These are phyloP conservation scores for Pseudomyrmex concolor DNA, from an alignment of 1,140 invertebrate species.

Conservation along the genomic window DNA sequence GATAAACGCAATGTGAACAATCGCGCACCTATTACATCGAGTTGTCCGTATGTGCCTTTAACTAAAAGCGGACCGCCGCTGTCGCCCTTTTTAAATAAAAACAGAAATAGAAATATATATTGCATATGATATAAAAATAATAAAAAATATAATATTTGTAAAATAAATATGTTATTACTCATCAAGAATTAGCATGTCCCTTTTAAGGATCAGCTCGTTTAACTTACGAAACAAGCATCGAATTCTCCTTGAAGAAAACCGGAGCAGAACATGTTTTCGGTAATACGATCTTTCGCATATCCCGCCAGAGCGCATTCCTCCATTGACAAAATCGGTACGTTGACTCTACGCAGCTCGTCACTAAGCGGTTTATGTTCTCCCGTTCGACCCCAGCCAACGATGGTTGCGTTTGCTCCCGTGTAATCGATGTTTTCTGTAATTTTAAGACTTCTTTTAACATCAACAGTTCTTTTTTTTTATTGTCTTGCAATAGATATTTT, in stretches of 20 bases:
- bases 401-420: conserved; percentile 88
- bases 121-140: not conserved
- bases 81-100: conserved; percentile 83
- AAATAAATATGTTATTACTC: too few relatives aligned
- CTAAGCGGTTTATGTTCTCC: conserved; percentile 88
- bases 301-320: conserved; percentile 86
- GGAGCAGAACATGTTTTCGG: conserved; percentile 92
- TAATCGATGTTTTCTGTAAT: conserved; percentile 85
- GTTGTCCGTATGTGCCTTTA: conserved; percentile 80
- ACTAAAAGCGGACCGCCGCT: conserved; percentile 86
- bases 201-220: not conserved
- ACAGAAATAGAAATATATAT: conserved; percentile 25
- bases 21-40: conserved; percentile 85
- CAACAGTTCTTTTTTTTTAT: too few relatives aligned
- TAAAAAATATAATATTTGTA: too few relatives aligned
- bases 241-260: conserved; percentile 89
- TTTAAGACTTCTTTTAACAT: not conserved
- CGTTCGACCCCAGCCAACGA: conserved; percentile 91
- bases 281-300: conserved; percentile 86
- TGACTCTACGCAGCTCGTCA: conserved; percentile 86
- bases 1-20: not conserved
- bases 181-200: not conserved
- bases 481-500: too few relatives aligned
- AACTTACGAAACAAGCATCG: conserved; percentile 89
- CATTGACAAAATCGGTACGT: conserved; percentile 86